A percentile compares a stretch with the other conserved stretches of the same genome.
phyloP scores from a whole-genome alignment of 2,797 vertebrate species.

The Holocentrus rufus region DNA sequence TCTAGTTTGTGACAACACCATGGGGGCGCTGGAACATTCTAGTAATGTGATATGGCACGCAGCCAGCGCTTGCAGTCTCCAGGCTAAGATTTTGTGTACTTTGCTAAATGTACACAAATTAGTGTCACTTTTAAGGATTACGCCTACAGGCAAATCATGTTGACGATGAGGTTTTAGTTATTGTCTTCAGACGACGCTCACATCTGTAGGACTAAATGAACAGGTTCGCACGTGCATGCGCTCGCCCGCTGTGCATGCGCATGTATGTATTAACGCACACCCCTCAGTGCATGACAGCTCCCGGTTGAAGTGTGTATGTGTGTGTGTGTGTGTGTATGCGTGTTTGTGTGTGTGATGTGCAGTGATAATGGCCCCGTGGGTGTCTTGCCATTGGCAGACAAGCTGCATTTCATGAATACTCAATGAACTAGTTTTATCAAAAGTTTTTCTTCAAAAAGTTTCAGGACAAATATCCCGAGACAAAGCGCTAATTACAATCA shows the following conservation, averaged over 20 bases:
- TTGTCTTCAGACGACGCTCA: constrained; percentile 57
- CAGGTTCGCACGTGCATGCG: constrained; percentile 22
- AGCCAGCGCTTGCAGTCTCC: constrained; percentile 65
- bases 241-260: constrained; percentile 27
- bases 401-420: constrained; percentile 78
- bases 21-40: constrained; percentile 69
- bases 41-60: constrained; percentile 72
- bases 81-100: constrained; percentile 75
- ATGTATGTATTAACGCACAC: constrained; percentile 43
- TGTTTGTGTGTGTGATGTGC: constrained; percentile 55
- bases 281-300: constrained; percentile 58
- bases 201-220: constrained; percentile 52
- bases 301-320: constrained; percentile 45
- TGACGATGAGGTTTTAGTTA: constrained; percentile 69
- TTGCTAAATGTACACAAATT: constrained; percentile 79
- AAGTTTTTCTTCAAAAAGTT: constrained; percentile 69
- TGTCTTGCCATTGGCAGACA: constrained; percentile 72
- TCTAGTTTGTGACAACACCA: constrained; percentile 74
- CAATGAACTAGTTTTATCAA: constrained; percentile 71
- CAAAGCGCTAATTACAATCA: constrained; percentile 21
- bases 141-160: constrained; percentile 65
- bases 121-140: constrained; percentile 77
- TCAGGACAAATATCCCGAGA: constrained; percentile 66
- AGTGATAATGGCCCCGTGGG: constrained; percentile 74
- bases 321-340: constrained; percentile 25